Percentiles rank a stretch among this genome's conserved stretches.
Conservation (phyloP, 2,888 invertebrate genomes). For the Napeogenes inachia region DNA sequence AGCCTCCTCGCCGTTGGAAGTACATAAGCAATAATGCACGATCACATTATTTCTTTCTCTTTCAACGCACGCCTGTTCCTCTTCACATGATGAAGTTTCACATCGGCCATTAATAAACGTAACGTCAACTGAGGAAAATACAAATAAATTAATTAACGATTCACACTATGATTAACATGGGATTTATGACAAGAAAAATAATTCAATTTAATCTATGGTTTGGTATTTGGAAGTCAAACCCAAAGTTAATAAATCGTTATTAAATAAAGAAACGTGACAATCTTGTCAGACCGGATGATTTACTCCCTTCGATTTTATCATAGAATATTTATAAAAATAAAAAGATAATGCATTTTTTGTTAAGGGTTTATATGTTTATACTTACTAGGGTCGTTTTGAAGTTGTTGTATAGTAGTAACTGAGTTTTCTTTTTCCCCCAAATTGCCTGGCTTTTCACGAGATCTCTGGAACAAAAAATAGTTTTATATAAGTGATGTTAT, state of each 20-base stretch:
- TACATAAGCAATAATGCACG: slow-evolving; percentile 80
- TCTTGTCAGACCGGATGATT: too few relatives aligned
- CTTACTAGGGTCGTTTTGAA: slow-evolving; percentile 35
- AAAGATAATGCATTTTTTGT: background rate
- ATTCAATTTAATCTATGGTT: too few relatives aligned
- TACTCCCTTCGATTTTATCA: background rate
- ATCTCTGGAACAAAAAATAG: slow-evolving; percentile 42
- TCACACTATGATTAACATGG: background rate
- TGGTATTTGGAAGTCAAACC: too few relatives aligned
- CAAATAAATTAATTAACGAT: background rate
- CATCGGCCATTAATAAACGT: slow-evolving; percentile 61
- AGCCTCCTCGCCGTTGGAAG: slow-evolving; percentile 80
- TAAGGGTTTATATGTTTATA: background rate
- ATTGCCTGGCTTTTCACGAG: slow-evolving; percentile 48
- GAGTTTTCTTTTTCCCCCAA: slow-evolving; percentile 58
- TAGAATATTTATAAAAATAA: background rate
- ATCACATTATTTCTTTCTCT: slow-evolving; percentile 49
- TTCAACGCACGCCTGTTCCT: slow-evolving; percentile 79
- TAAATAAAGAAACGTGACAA: too few relatives aligned
- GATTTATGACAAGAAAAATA: too few relatives aligned
- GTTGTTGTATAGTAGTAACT: slow-evolving; percentile 32
- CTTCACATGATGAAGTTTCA: slow-evolving; percentile 74
- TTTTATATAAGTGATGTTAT: too few relatives aligned
- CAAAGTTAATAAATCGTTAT: too few relatives aligned
- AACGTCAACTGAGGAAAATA: slow-evolving; percentile 37